phyloP scores from a whole-genome alignment of 2,888 invertebrate genomes.

The Morinoia aosen region DNA sequence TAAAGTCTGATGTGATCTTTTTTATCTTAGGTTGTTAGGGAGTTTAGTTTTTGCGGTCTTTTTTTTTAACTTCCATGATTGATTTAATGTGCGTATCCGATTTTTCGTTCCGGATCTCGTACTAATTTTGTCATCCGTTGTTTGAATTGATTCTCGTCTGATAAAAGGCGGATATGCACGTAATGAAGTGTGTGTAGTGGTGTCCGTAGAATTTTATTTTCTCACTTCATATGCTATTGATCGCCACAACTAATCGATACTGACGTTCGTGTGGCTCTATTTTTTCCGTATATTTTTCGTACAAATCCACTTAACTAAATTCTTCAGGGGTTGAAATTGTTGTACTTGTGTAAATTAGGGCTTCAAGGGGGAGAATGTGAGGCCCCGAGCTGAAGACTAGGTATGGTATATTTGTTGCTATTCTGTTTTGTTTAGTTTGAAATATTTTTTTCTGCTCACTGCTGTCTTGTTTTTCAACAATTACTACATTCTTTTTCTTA shows the following conservation, averaged over 20 bases:
- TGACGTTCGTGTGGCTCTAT: neutral
- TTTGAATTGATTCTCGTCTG: neutral
- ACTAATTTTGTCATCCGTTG: neutral
- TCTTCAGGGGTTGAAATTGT: no score
- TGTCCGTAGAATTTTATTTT: neutral
- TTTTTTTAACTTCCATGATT: neutral
- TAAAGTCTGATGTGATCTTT: neutral
- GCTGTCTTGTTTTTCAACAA: no score
- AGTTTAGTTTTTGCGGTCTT: neutral
- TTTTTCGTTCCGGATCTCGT: neutral
- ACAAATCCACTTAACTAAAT: neutral
- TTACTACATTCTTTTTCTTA: no score
- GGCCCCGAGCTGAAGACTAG: no score
- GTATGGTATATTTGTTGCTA: no score
- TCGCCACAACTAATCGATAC: neutral
- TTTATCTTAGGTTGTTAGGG: neutral
- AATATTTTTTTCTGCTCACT: no score
- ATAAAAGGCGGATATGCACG: neutral
- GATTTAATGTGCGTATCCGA: neutral
- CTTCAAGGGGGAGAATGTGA: no score
- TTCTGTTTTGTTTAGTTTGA: no score
- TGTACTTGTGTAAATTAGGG: no score
- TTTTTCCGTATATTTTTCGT: neutral
- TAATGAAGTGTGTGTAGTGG: neutral
- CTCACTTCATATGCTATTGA: neutral